phyloP scores from a whole-genome alignment of 2,797 vertebrate species.

The Distichodus sexfasciatus region DNA sequence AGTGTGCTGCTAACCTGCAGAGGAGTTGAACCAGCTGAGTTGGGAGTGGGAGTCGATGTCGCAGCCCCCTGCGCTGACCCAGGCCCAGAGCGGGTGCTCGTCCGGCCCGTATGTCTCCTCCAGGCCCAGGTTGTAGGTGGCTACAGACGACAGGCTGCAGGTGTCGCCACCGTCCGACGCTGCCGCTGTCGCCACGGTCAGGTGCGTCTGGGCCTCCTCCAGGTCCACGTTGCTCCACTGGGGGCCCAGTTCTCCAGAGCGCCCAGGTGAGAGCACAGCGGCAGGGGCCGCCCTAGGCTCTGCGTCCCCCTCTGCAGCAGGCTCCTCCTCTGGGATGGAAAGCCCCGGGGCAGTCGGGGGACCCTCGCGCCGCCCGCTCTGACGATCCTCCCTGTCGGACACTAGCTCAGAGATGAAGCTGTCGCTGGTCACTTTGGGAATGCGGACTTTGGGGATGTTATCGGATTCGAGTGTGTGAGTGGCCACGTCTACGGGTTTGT shows the following conservation, averaged over 20 bases:
- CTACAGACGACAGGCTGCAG: constrained; percentile 81
- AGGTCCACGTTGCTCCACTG: constrained; percentile 94
- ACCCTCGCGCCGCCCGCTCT: constrained; percentile 39
- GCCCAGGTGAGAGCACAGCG: constrained; percentile 49
- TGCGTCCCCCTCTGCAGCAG: constrained; percentile 16
- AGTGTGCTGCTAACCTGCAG: constrained; percentile 81
- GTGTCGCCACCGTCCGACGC: constrained; percentile 74
- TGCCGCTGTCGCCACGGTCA: constrained; percentile 43
- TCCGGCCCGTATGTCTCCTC: constrained; percentile 81
- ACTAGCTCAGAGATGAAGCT: constrained; percentile 81
- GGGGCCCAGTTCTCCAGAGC: constrained; percentile 58
- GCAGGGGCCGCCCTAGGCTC: constrained; percentile 26
- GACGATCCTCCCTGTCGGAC: constrained; percentile 69
- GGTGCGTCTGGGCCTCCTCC: constrained; percentile 77
- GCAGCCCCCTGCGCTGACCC: constrained; percentile 91
- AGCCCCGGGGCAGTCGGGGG: constrained; percentile 18
- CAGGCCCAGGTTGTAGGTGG: constrained; percentile 72
- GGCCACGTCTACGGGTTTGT: constrained; percentile 54
- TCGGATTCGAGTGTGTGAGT: neutral
- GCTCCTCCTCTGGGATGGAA: constrained; percentile 63
- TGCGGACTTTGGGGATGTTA: constrained; percentile 55
- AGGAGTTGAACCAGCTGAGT: constrained; percentile 83
- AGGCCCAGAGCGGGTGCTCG: constrained; percentile 88
- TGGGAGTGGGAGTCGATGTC: constrained; percentile 79
- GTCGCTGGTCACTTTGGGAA: constrained; percentile 80